A percentile compares a stretch with the other conserved stretches of the same genome.
These are phyloP conservation scores for Limnephilus marmoratus DNA, from an alignment of 2,888 invertebrate genomes.

Conservation along the genomic window DNA sequence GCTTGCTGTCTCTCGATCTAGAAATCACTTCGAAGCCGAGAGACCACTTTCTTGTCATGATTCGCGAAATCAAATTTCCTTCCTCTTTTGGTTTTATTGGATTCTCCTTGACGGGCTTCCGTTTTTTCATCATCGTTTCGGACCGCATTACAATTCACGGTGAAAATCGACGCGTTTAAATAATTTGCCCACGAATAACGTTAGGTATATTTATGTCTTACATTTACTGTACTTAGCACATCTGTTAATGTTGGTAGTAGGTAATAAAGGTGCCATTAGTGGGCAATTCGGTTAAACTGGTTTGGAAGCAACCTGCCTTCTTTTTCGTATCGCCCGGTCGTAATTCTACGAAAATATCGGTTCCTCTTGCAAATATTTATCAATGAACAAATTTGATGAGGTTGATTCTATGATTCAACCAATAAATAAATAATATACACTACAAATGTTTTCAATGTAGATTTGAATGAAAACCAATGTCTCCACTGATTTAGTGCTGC, in stretches of 20 bases:
- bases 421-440: too few relatives aligned
- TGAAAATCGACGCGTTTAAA: background rate
- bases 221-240: background rate
- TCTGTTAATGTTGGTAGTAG: background rate
- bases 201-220: background rate
- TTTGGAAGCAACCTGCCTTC: background rate
- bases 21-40: background rate
- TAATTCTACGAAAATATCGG: background rate
- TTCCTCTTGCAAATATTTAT: background rate
- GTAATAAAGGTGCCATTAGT: background rate
- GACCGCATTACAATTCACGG: background rate
- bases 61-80: background rate
- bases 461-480: too few relatives aligned
- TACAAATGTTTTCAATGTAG: too few relatives aligned
- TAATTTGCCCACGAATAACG: background rate
- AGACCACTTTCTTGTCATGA: slow-evolving; percentile 2
- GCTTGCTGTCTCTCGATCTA: background rate
- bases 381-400: background rate
- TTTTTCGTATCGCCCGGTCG: background rate
- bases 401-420: too few relatives aligned
- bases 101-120: background rate
- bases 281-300: background rate
- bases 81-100: background rate
- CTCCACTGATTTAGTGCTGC: too few relatives aligned
- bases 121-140: background rate